Base-by-base conservation (phyloP, 2,888 invertebrate genomes). In the Stenichneumon culpator region DNA sequence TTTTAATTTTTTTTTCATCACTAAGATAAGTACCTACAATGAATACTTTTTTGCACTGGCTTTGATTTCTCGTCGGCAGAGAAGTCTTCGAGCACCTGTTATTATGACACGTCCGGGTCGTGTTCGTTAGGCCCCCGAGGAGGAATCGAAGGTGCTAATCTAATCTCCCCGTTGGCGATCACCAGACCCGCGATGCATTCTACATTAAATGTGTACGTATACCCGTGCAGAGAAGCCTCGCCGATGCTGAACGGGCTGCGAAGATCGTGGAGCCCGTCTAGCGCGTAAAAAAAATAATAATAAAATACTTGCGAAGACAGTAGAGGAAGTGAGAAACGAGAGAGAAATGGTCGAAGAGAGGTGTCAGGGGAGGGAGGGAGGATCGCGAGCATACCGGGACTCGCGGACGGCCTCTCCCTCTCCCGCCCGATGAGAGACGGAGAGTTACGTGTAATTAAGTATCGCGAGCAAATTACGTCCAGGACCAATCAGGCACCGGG, bases 131-230 rank as follows among this genome's bases (percentile, higher is more conserved):
- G 67, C 36, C 69, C 57, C 81, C 79, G 65, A 36, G 83, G 85
- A 88, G 88, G 86, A 89, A 89, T 89, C 88, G 87, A 90, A 90
- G 89, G 90, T 90, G 90, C 91, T 90, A 91, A 92, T 92, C 92
- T 90, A 92, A 91, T 91, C 90, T 89, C 87, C 87, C 86, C 82
- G 74, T 87, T 88, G 84, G 83, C 90, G 91, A 92, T 92, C 91
- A n/a, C 32, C 63, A 91, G 90, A 91, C 89, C 88, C 87, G 87
- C 74, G 79, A 39, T 54, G 22, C 70, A 63, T 36, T 25, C 19
- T 63, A 36, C 47, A 74, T 16, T 36, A 19, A 19, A 28, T 19
- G 50, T 77, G n/a, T 69, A 16, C 22, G 54, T 22, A 77, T 28
- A 22, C 47, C 14, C 28, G 16, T 69, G 69, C 57, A 47, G 19